Percentiles rank a stretch among this genome's conserved stretches.
Conservation (phyloP, 2,797 vertebrate genomes). For the Thaleichthys pacificus region DNA sequence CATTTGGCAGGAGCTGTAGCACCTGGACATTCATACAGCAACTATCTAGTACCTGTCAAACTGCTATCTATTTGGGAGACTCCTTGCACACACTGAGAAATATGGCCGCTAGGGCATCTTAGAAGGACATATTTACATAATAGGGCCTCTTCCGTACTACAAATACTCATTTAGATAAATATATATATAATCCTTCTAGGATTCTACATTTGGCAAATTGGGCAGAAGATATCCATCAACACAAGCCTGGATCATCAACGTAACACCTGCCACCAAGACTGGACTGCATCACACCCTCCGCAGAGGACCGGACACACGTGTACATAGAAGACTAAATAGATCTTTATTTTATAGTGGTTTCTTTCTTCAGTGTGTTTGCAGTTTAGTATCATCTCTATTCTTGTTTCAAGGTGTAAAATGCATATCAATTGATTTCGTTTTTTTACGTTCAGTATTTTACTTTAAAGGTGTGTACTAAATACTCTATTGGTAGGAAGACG, state of each 20-base stretch:
- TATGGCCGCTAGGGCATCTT: no score
- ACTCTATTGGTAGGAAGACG: no score
- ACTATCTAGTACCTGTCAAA: background rate
- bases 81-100: background rate
- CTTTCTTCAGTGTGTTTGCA: background rate
- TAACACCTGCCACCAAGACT: no score
- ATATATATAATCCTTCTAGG: no score
- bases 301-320: background rate
- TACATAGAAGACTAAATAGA: background rate
- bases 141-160: no score
- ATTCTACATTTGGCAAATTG: no score
- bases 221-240: no score
- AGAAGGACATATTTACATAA: no score
- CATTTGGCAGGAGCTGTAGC: background rate
- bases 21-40: background rate
- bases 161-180: no score
- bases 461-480: background rate
- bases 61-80: background rate
- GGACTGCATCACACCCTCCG: no score
- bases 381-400: background rate
- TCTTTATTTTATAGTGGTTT: slow-evolving; percentile 3
- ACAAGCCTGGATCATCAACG: no score
- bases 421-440: background rate
- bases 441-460: no score
- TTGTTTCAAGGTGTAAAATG: background rate